Base-by-base conservation (phyloP, 2,888 invertebrate genomes). In the Drosophila phalerata region DNA sequence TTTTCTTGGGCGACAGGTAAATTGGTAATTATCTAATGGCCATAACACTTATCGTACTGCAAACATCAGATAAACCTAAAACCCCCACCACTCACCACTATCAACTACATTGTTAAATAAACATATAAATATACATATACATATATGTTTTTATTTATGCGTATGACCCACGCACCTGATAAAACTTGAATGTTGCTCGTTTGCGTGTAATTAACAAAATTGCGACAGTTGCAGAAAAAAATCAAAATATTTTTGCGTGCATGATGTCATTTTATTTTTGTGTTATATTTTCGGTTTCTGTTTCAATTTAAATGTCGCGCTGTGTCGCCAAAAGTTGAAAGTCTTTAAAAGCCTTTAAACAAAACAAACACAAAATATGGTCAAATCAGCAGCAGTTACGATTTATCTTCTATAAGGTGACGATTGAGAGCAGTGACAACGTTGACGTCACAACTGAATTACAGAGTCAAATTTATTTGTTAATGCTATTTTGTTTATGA, bases 61-160 rank as follows among this genome's bases (percentile, higher is more conserved):
- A 78, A 84, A 84, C 67, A 75, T 55, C 34, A 77, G 88, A 85
- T 85, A 88, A 85, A 77, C 80, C 81, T 40, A 70, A 81, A 61
- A 38, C 34, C 51, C n/a, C 40, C 51, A 15, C 40, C 51, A 15
- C 40, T 37, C 37, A 53, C 58, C 49, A 45, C 28, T 38, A 42
- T 17, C 52, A n/a, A 11, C 13, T 38, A 34, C 13, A 49, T 38
- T 28, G 38, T n/a, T 42, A 11, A 19, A 6, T 34, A 3, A n/a
- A n/a, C n/a, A n/a, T n/a, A n/a, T n/a, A n/a, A n/a, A n/a, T n/a
- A n/a, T n/a, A n/a, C n/a, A n/a, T n/a, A n/a, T n/a, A n/a, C n/a
- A n/a, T n/a, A 4, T 45, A 62, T 47, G 25, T 2, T 8, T 43
- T 9, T 17, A 43, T 48, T 48, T 58, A 11, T 68, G 30, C 13